These are phyloP conservation scores for Agrypnia vestita DNA, from an alignment of 1,140 invertebrate species.

Conservation along the genomic window DNA sequence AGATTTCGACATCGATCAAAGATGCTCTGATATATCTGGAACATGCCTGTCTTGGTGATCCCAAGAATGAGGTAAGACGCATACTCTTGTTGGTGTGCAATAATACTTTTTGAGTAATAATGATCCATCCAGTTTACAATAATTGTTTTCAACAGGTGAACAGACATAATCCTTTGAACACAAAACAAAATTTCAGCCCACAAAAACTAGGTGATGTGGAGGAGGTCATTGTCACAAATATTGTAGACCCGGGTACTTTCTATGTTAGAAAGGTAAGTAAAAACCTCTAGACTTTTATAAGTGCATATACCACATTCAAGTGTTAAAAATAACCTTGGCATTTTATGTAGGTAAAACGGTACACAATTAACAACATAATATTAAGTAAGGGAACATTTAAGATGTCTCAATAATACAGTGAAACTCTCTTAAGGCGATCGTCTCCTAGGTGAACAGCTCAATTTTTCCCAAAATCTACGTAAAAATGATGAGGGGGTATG, in stretches of 20 bases:
- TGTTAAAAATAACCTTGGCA: too few species aligned
- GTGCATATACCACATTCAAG: not conserved
- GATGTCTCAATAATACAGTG: too few species aligned
- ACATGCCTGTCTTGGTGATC: constrained; percentile 24
- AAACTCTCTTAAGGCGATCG: too few species aligned
- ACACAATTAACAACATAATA: too few species aligned
- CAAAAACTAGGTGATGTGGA: constrained; percentile 61
- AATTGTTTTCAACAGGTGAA: constrained; percentile 53
- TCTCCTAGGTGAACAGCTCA: too few species aligned
- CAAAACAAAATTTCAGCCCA: constrained; percentile 64
- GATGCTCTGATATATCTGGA: constrained; percentile 32
- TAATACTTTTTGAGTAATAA: too few species aligned
- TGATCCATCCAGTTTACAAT: too few species aligned
- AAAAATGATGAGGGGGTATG: too few species aligned
- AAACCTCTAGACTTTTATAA: constrained; percentile 41
- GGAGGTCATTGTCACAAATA: constrained; percentile 65
- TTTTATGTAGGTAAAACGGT: too few species aligned
- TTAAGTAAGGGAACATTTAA: too few species aligned
- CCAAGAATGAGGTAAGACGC: constrained; percentile 22
- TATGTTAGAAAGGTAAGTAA: constrained; percentile 67
- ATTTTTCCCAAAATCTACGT: too few species aligned
- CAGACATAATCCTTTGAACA: constrained; percentile 62
- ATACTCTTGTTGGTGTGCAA: constrained; percentile 60
- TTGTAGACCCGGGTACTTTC: constrained; percentile 66
- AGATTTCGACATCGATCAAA: not conserved